Base-by-base conservation (phyloP, 1,140 invertebrate genomes). In the Papilio polyxenes region DNA sequence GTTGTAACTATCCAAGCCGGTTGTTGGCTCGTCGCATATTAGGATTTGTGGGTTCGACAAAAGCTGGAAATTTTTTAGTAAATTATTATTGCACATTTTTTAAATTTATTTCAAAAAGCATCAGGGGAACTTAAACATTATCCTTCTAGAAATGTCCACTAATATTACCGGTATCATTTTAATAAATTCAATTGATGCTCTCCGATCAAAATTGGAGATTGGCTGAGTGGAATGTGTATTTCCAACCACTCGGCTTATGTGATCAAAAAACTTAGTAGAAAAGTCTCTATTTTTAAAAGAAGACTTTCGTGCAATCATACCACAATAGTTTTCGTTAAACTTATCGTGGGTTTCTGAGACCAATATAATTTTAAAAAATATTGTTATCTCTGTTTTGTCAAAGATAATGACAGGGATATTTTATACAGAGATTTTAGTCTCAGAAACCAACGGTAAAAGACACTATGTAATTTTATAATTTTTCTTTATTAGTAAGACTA, bases 21-120 rank as follows among this genome's bases (percentile, higher is more conserved):
- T 97, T 0, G 97, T 98, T 31, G 97, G 97, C 87, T 98, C 97
- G 90, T 98, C 97, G 85, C 97, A 97, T 84, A 98, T 97, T 17
- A 98, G 87, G 51, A 98, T 95, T 80, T 95, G 95, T 13, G 97
- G 97, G 90, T 97, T 96, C 31, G 96, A 97, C 17, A 98, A 91
- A 0, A 98, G 91, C 96, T 97, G 82, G 51, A 91, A 88, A 77
- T 51, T 74, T 37, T 62, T n/a, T 77, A 15, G 1, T 49, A 44
- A 15, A 59, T 75, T 48, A 80, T 53, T 69, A 40, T 62, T 37
- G 62, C 20, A 79, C 5, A 75, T 49, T 7, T 37, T 20, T 59
- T 59, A n/a, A 59, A 20, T 56, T 56, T 56, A 49, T 49, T 8
- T 51, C 49, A 13, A 7, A 51, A 51, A 51, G 49, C 10, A 13